A percentile compares a stretch with the other conserved stretches of the same genome.
phyloP scores from a whole-genome alignment of 2,888 invertebrate species.

The Leptopilina syphax region DNA sequence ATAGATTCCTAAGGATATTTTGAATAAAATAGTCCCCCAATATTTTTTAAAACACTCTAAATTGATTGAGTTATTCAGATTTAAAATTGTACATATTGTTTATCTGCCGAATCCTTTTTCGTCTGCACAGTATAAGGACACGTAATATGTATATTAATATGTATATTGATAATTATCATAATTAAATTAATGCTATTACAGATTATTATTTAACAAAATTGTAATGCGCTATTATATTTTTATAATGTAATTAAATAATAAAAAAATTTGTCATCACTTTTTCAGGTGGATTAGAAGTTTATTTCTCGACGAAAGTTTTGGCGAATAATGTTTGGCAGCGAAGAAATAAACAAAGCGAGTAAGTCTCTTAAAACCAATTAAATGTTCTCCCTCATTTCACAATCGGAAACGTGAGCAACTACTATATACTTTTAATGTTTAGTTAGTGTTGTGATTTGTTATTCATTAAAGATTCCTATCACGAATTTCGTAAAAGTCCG shows the following conservation, averaged over 20 bases:
- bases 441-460: constrained; percentile 15
- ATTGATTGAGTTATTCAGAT: too few relatives aligned
- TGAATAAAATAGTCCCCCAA: too few relatives aligned
- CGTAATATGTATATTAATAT: too few relatives aligned
- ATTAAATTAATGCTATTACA: too few relatives aligned
- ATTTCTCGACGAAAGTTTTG: not conserved
- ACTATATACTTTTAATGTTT: not conserved
- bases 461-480: not conserved
- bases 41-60: too few relatives aligned
- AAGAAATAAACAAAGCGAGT: not conserved
- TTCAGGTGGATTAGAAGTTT: not conserved
- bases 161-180: too few relatives aligned
- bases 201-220: too few relatives aligned
- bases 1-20: too few relatives aligned
- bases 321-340: not conserved
- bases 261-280: not conserved
- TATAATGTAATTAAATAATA: not conserved
- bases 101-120: too few relatives aligned
- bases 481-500: constrained; percentile 9
- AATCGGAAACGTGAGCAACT: not conserved
- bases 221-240: too few relatives aligned
- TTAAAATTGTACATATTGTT: too few relatives aligned
- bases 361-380: not conserved
- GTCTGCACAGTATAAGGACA: too few relatives aligned
- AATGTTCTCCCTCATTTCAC: constrained; percentile 29